A percentile compares a stretch with the other conserved stretches of the same genome.
Evolutionary conservation across 2,797 vertebrate genomes (phyloP).

Genomic region (Valencia hispanica): DNA sequence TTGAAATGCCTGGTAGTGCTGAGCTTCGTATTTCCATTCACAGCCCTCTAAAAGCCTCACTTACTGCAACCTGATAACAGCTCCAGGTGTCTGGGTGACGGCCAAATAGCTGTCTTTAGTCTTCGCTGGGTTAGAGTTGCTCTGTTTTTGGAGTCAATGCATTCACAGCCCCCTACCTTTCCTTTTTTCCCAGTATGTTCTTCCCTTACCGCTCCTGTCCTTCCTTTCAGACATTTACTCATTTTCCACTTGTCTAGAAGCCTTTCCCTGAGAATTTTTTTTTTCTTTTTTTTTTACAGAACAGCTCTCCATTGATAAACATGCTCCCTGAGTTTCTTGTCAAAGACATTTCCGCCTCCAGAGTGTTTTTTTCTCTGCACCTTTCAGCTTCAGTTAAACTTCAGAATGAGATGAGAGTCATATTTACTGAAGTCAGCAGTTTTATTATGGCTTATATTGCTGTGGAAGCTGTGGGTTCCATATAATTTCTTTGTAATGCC

Average conservation of each 20-base stretch:
- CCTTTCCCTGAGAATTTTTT: slow-evolving; percentile 45
- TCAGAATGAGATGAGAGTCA: slow-evolving; percentile 54
- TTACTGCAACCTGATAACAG: slow-evolving; percentile 70
- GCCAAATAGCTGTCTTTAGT: slow-evolving; percentile 70
- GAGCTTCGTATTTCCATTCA: slow-evolving; percentile 70
- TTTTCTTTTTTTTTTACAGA: slow-evolving; percentile 24
- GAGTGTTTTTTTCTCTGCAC: slow-evolving; percentile 41
- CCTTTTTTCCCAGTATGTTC: slow-evolving; percentile 17
- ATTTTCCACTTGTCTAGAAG: slow-evolving; percentile 14
- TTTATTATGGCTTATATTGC: slow-evolving; percentile 72
- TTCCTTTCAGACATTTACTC: slow-evolving; percentile 32
- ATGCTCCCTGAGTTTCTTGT: slow-evolving; percentile 38
- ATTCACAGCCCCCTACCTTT: slow-evolving; percentile 13
- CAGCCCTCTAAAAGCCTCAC: slow-evolving; percentile 58
- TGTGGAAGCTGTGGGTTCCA: slow-evolving; percentile 54
- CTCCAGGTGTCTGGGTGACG: slow-evolving; percentile 65
- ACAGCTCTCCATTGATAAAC: slow-evolving; percentile 55
- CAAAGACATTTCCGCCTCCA: slow-evolving; percentile 47
- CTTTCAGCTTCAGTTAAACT: slow-evolving; percentile 59
- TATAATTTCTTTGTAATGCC: slow-evolving; percentile 67
- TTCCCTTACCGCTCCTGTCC: background rate
- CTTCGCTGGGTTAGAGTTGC: slow-evolving; percentile 45
- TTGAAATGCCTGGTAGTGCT: slow-evolving; percentile 72
- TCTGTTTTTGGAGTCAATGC: slow-evolving; percentile 28
- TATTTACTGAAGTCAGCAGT: slow-evolving; percentile 74